Evolutionary conservation across 2,888 invertebrate species (phyloP), one percentile per base, ranked within the genome.

Genomic region (Pachliopta kotzebuea): DNA sequence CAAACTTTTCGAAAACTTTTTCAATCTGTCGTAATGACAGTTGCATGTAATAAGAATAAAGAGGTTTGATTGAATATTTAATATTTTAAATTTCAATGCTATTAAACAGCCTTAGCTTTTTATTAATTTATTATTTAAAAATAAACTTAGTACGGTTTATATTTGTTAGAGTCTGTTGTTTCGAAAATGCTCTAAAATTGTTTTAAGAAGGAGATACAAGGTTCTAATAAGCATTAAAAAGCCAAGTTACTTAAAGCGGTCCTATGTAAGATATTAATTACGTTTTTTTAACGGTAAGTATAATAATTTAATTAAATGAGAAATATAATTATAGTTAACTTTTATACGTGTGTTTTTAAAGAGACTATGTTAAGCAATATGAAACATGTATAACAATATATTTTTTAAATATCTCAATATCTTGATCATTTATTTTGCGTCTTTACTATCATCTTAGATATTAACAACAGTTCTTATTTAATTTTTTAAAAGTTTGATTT

Each of bases 1-100:
- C 24, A 53, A 63, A 65, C 61, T 61, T 65, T 57, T 37, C 60
- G 49, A 58, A 61, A 65, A 61, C 45, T 65, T 65, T 65, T 61
- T 52, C n/a, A 24, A 60, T 7, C 45, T 56, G 60, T 65, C 65
- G 57, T 4, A 21, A 23, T 58, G 65, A 65, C 65, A 65, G 45
- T 20, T 56, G 49, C 50, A 31, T 45, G n/a, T 26, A 6, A 7
- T 18, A 26, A 26, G n/a, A 1, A 20, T 23, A 62, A 56, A 62
- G 56, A 62, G 62, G 62, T 62, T 56, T 56, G 2, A 20, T 53
- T 21, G 2, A 14, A 37, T 42, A 20, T 21, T 49, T n/a, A 52
- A 45, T 1, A 7, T 7, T 45, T 45, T n/a, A 45, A 45, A 45
- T 45, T 18, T n/a, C 0, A 18, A n/a, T 4, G 18, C 7, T n/a